Evolutionary conservation across 2,797 vertebrate genomes (phyloP), one percentile per base, ranked within the genome.

Genomic region (Pipistrellus pygmaeus): DNA sequence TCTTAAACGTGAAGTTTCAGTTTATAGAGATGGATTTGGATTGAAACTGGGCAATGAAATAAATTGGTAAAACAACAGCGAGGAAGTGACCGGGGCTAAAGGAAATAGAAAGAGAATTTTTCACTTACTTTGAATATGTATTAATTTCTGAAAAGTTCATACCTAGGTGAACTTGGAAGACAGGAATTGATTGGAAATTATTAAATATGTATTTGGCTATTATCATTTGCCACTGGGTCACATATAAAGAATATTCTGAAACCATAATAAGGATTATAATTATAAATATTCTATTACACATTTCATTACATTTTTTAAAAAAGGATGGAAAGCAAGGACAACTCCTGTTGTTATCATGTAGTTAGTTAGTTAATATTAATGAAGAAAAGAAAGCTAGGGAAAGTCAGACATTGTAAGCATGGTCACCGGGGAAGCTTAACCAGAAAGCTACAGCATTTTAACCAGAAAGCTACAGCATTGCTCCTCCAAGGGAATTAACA

Each of bases 131-230:
- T 55, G 73, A 94, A 76, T 55, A 81, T 14, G 8, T 41, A 57
- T 48, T 80, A 62, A 76, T 55, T 94, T 97, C 51, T 55, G n/a
- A 82, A 55, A 69, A 69, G 57, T 88, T 93, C 64, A 84, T 41
- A 51, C 13, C 7, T 92, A 76, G 25, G 27, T 85, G 53, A 90
- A n/a, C 55, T 8, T 12, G 14, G 53, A 64, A 84, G 38, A 88
- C 8, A 90, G 18, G 57, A 83, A 64, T 73, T 73, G 25, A 83
- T 38, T 86, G 25, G 13, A 87, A 87, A 85, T 95, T 38, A 92
- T 72, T 82, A 87, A 77, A 75, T 85, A 91, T 92, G 73, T 81
- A 85, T 90, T 92, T 93, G 51, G 1, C 21, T 85, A 90, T 95
- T 88, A 86, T 68, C 35, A 68, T 83, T 92, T 77, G 18, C 15